Evolutionary conservation across 1,140 invertebrate genomes (phyloP), one percentile per base, ranked within the genome.

Genomic region (Heterodera schachtii): DNA sequence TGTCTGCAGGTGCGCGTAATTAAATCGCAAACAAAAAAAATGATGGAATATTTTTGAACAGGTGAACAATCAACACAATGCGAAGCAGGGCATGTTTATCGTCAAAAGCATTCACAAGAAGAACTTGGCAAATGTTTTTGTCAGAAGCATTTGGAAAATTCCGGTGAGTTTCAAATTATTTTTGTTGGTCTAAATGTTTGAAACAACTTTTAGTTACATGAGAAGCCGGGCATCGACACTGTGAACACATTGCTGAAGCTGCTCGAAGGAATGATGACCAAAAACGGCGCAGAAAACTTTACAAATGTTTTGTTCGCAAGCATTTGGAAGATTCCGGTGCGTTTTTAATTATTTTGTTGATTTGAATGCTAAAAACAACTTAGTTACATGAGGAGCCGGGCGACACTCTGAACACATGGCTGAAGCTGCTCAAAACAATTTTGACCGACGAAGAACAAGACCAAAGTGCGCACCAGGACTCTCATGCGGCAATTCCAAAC

Each of bases 51-150:
- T 81, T 83, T 31, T 73, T 52, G 11, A 52, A 52, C 49, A 81
- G 80, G 49, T 44, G 21, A 81, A 67, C 79, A 80, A 52, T 52
- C 69, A 47, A 78, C 82, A 41, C 0, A 64, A 5, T 64, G 16
- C 57, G 3, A 84, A 83, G 66, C 81, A 83, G 57, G 21, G 49
- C 11, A 16, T 19, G 5, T 57, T 60, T 21, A 16, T 83, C 4
- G 21, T 83, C 13, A 75, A 75, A 52, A 67, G 69, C 41, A 83
- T 83, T 31, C 52, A 84, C 44, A 82, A 83, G 47, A 83, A 78
- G 69, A 83, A 83, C 71, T 71, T 83, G 11, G 67, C 73, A 11
- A 75, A 80, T 46, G 80, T 81, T 78, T 82, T 83, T 47, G 82
- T 75, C 16, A 83, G 82, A 66, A 44, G 80, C 4, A 83, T 83